phyloP scores from a whole-genome alignment of 2,888 invertebrate species.

The Pardosa pseudoannulata region DNA sequence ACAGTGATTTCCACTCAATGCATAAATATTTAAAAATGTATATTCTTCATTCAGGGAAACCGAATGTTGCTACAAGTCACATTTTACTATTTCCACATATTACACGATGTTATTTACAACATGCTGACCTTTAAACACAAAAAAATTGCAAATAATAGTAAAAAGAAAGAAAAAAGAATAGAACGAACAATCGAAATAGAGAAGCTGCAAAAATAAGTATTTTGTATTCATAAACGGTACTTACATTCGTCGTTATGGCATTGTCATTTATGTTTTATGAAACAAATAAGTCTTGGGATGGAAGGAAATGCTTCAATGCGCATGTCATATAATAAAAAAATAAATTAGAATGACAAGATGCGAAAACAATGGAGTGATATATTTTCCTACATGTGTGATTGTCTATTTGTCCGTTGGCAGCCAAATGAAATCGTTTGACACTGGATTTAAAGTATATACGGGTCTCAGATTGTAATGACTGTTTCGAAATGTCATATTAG shows the following conservation, averaged over 20 bases:
- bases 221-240: slow-evolving; percentile 69
- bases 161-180: too few species aligned
- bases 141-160: slow-evolving; percentile 47
- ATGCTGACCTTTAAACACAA: slow-evolving; percentile 46
- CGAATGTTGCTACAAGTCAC: background rate
- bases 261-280: slow-evolving; percentile 70
- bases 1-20: slow-evolving; percentile 41
- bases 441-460: background rate
- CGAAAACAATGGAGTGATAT: slow-evolving; percentile 41
- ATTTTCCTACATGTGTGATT: background rate
- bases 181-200: slow-evolving; percentile 55
- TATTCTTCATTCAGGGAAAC: slow-evolving; percentile 8
- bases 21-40: too few species aligned
- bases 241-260: slow-evolving; percentile 57
- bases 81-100: background rate
- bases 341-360: slow-evolving; percentile 58
- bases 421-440: background rate
- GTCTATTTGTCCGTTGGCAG: background rate
- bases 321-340: slow-evolving; percentile 55
- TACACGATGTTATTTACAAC: slow-evolving; percentile 44
- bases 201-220: slow-evolving; percentile 48
- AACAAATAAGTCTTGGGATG: slow-evolving; percentile 59
- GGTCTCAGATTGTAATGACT: background rate
- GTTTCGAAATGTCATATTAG: background rate
- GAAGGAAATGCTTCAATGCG: slow-evolving; percentile 49